A percentile compares a stretch with the other conserved stretches of the same genome.
phyloP scores from a whole-genome alignment of 1,140 invertebrate genomes.

The Drosophila biarmipes region DNA sequence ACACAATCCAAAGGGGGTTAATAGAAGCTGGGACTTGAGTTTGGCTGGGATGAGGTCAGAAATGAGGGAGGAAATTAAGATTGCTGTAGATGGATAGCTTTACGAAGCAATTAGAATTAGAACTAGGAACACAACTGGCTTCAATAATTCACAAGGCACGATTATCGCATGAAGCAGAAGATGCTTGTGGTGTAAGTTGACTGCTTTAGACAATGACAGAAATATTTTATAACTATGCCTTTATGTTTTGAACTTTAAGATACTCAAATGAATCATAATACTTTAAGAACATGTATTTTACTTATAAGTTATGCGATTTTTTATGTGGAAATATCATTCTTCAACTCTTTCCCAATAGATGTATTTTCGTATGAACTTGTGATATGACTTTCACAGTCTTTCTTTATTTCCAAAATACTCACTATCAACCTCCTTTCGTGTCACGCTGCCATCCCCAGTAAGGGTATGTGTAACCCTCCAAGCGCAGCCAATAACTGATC shows the following conservation, averaged over 20 bases:
- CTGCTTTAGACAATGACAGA: not conserved
- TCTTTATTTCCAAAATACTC: not conserved
- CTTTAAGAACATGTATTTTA: no score
- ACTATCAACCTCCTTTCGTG: conserved; percentile 19
- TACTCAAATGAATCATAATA: no score
- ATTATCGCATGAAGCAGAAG: not conserved
- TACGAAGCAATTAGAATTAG: not conserved
- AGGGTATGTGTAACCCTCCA: conserved; percentile 43
- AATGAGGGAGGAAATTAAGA: conserved; percentile 6
- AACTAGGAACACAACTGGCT: not conserved
- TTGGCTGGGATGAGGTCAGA: not conserved
- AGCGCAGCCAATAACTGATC: conserved; percentile 73
- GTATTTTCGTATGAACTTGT: no score
- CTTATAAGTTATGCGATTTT: no score
- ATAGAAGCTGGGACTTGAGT: conserved; percentile 23
- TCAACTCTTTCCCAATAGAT: no score
- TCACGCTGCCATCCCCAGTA: conserved; percentile 38
- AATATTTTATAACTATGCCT: not conserved
- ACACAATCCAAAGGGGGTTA: conserved; percentile 38
- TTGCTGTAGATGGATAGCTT: conserved; percentile 9
- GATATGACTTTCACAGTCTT: not conserved
- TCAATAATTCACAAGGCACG: not conserved
- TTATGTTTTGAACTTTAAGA: no score
- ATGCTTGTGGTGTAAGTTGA: not conserved
- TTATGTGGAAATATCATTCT: no score